A percentile compares a stretch with the other conserved stretches of the same genome.
phyloP scores from a whole-genome alignment of 2,113 vertebrate genomes.

The Oncorhynchus masou region DNA sequence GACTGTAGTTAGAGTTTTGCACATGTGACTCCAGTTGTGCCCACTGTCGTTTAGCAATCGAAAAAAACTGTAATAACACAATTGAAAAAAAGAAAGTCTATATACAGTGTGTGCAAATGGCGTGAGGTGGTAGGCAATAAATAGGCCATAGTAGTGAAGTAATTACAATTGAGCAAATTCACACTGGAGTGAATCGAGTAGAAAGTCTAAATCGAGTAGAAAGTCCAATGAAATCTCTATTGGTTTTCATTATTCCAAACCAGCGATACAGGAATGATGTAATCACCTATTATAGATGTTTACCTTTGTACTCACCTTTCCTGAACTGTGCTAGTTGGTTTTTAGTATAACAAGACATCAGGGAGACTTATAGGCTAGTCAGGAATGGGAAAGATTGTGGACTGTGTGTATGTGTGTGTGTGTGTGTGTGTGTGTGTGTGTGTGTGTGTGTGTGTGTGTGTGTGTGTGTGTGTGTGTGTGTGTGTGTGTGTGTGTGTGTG shows the following conservation, averaged over 20 bases:
- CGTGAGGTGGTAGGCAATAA: too few species aligned
- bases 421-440: not conserved
- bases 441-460: not conserved
- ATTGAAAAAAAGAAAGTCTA: too few species aligned
- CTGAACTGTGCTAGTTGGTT: not conserved
- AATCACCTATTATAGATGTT: constrained; percentile 20
- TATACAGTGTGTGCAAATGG: too few species aligned
- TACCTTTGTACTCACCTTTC: constrained; percentile 1
- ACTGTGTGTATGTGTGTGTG: not conserved
- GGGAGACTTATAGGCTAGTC: not conserved
- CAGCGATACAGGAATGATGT: constrained; percentile 5
- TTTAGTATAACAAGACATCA: not conserved
- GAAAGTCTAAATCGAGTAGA: not conserved
- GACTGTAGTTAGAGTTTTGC: too few species aligned
- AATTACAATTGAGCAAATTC: too few species aligned
- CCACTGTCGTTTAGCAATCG: too few species aligned
- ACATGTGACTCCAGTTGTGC: too few species aligned
- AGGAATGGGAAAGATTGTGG: not conserved
- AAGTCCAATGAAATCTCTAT: not conserved
- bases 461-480: not conserved
- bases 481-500: too few species aligned
- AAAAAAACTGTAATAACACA: too few species aligned
- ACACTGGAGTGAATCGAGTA: not conserved
- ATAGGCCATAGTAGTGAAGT: too few species aligned
- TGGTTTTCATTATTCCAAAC: not conserved